Evolutionary conservation across 2,888 invertebrate species (phyloP), one percentile per base, ranked within the genome.

Genomic region (Drosophila helvetica): DNA sequence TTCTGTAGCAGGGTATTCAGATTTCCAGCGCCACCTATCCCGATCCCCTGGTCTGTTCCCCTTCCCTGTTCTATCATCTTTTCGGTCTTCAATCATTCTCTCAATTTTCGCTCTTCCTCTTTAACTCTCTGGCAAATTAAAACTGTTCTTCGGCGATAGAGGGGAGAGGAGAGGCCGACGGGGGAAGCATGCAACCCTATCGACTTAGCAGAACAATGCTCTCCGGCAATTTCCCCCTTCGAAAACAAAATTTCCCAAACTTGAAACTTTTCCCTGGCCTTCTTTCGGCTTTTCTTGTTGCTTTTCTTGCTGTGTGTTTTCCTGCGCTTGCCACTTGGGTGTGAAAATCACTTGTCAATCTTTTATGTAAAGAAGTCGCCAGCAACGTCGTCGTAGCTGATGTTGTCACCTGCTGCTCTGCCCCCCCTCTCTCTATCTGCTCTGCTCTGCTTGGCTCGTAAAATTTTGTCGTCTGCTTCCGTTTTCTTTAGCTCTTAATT

Each of bases 311-410:
- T 52, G 56, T 60, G 60, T 72, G 64, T 72, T 65, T 71, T 69
- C 68, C 59, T 74, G 58, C 59, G 73, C 70, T 70, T 75, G 76
- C 75, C 76, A 75, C 76, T 75, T 71, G 72, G 86, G 83, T 83
- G 86, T 77, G 80, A 80, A 80, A 88, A 88, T 84, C 86, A 83
- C 88, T 84, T 84, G 86, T 86, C 84, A 84, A 84, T 88, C 88
- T 84, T 84, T 88, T 88, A 83, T 88, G 88, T 78, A 83, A 86
- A 84, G 80, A 78, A 75, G 62, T 61, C 65, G 60, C 30, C 60
- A 2, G 27, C 8, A 7, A 43, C 57, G 62, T 33, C 45, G 56
- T 60, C 56, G 67, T 64, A 75, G 73, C 30, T 59, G 60, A 60
- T 67, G 77, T 68, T 79, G 68, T 64, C 86, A 71, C 55, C 77